Percentiles rank a stretch among this genome's conserved stretches.
Evolutionary conservation across 2,113 vertebrate species (phyloP).

Genomic region (Clarias batrachus): DNA sequence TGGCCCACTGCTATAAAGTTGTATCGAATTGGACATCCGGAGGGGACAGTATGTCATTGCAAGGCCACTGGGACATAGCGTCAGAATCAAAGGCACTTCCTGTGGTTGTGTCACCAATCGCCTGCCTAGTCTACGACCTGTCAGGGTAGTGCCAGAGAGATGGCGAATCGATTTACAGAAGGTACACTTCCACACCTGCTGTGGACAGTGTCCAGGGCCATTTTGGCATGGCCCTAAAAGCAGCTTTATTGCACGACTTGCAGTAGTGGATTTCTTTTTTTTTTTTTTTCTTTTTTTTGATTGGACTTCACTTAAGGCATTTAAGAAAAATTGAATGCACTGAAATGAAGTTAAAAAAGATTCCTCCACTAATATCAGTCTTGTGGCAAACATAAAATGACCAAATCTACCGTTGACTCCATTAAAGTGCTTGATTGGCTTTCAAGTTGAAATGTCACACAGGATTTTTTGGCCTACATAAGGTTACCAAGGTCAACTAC

Average conservation of each 20-base stretch:
- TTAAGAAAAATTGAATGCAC: neutral
- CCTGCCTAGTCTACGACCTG: constrained; percentile 53
- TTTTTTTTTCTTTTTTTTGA: neutral
- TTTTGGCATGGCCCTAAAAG: neutral
- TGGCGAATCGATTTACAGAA: constrained; percentile 27
- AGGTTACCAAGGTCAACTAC: neutral
- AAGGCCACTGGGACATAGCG: constrained; percentile 63
- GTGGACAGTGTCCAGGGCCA: constrained; percentile 3
- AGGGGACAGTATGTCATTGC: constrained; percentile 67
- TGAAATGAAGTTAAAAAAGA: neutral
- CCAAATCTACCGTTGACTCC: neutral
- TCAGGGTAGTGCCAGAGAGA: constrained; percentile 51
- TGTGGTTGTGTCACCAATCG: constrained; percentile 62
- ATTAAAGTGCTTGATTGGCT: neutral
- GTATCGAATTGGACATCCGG: constrained; percentile 65
- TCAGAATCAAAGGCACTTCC: constrained; percentile 56
- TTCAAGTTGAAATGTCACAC: neutral
- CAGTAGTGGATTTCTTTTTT: neutral
- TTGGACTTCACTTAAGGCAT: neutral
- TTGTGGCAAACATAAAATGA: neutral
- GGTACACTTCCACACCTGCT: constrained; percentile 4
- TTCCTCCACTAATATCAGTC: no score
- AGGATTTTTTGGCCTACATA: neutral
- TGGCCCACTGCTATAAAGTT: constrained; percentile 59
- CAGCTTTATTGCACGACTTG: neutral